Conservation (phyloP, 2,113 vertebrate genomes). For the Pleuronectes platessa region DNA sequence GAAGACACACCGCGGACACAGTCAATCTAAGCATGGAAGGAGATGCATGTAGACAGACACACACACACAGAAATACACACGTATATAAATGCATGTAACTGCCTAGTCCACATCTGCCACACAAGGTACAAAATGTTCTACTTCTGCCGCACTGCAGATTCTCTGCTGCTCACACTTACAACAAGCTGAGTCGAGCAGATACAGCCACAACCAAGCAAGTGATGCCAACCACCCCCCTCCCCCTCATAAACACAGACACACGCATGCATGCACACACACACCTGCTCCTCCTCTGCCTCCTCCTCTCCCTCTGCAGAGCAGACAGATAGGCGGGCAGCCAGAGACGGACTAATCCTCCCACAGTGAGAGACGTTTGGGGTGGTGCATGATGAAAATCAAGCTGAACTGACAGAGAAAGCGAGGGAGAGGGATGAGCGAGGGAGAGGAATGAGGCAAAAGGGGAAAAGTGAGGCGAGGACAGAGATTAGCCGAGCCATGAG, state of each 20-base stretch:
- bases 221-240: slow-evolving; percentile 46
- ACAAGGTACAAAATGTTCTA: slow-evolving; percentile 39
- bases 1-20: slow-evolving; percentile 36
- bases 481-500: slow-evolving; percentile 46
- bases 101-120: slow-evolving; percentile 7
- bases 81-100: not conserved
- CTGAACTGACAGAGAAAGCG: slow-evolving; percentile 40
- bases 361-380: slow-evolving; percentile 64
- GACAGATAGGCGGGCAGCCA: slow-evolving; percentile 79
- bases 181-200: slow-evolving; percentile 50
- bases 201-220: slow-evolving; percentile 48
- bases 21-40: slow-evolving; percentile 8
- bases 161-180: slow-evolving; percentile 27
- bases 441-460: slow-evolving; percentile 19
- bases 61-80: slow-evolving; percentile 11
- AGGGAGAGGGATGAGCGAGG: slow-evolving; percentile 15
- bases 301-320: slow-evolving; percentile 62
- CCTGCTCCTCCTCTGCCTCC: slow-evolving; percentile 16
- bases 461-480: slow-evolving; percentile 54
- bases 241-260: not conserved
- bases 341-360: slow-evolving; percentile 76
- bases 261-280: slow-evolving; percentile 12
- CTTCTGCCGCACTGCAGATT: slow-evolving; percentile 50
- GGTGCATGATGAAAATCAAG: slow-evolving; percentile 62
- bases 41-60: not conserved